Base-by-base conservation (phyloP, 2,888 invertebrate species). In the Hoplodrina ambigua region DNA sequence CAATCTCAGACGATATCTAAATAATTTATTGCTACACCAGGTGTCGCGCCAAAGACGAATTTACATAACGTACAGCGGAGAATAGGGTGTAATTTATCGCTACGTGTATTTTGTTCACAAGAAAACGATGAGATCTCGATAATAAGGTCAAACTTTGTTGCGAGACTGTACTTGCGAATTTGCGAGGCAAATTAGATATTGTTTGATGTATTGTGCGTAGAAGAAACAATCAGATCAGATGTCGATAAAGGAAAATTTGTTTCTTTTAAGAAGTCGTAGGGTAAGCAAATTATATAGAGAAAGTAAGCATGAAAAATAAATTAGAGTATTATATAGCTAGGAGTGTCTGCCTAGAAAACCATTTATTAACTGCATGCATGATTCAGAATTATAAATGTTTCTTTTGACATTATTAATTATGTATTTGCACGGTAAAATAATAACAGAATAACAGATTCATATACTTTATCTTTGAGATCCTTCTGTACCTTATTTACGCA, bases 1-100 rank as follows among this genome's bases (percentile, higher is more conserved):
- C 92, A 93, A 93, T 93, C 92, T 92, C 89, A 88, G 88, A 89
- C 90, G 91, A 93, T 91, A 93, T 92, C 93, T 93, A 90, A 92
- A 93, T 94, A 94, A 94, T 94, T 94, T 94, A 94, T 92, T 84
- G 88, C 91, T 83, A 84, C 86, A 89, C 86, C 93, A 91, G 93
- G 92, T 94, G 93, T 91, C 92, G 89, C 88, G 83, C 84, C 85
- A 88, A 91, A 91, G 90, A 90, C 88, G 89, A 89, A 93, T 92
- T 92, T 93, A 90, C 91, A 92, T 92, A 91, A 84, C 86, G 83
- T 86, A 85, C 81, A 82, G 81, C 79, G 76, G 79, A 75, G 83
- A 82, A 86, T 84, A 78, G 80, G 77, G 76, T 82, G 84, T 89
- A 88, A 91, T 91, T 91, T 91, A 91, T 91, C 81, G 86, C 82